Percentiles rank a stretch among this genome's conserved stretches.
These are phyloP conservation scores for Danio aesculapii DNA, from an alignment of 2,797 vertebrate species.

Conservation along the genomic window DNA sequence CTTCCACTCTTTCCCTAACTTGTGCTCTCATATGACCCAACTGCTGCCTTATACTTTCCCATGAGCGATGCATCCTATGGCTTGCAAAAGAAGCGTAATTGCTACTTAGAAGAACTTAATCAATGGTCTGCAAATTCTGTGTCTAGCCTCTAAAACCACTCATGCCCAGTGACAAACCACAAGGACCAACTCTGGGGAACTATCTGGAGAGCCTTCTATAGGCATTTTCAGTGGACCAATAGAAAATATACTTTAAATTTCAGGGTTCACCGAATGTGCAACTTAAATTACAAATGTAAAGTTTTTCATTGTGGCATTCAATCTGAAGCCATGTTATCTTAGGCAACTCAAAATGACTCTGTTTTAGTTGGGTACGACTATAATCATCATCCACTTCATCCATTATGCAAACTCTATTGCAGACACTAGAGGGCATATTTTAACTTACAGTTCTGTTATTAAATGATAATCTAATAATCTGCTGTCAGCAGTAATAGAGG, in stretches of 20 bases:
- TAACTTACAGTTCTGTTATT: constrained; percentile 6
- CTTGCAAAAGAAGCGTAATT: constrained; percentile 66
- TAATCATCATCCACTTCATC: not conserved
- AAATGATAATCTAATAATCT: not conserved
- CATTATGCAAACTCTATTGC: not conserved
- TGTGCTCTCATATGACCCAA: constrained; percentile 12
- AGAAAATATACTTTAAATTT: constrained; percentile 25
- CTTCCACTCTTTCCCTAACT: constrained; percentile 24
- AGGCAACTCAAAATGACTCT: not conserved
- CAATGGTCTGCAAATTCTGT: constrained; percentile 61
- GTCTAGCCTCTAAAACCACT: constrained; percentile 55
- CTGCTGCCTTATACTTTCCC: constrained; percentile 48
- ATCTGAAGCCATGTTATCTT: not conserved
- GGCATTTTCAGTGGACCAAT: not conserved
- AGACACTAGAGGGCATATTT: constrained; percentile 63
- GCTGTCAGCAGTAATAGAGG: too few relatives aligned
- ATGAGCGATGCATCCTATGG: constrained; percentile 62
- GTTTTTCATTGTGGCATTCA: constrained; percentile 9
- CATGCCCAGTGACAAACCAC: constrained; percentile 58
- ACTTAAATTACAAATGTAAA: constrained; percentile 2
- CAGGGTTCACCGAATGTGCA: not conserved
- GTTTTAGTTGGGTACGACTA: not conserved
- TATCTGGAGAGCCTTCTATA: constrained; percentile 25
- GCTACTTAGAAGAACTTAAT: constrained; percentile 66
- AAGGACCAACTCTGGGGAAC: constrained; percentile 25